Percentiles rank a stretch among this genome's conserved stretches.
These are phyloP conservation scores for Enteromius radiatus DNA, from an alignment of 2,797 vertebrate genomes.

Conservation along the genomic window DNA sequence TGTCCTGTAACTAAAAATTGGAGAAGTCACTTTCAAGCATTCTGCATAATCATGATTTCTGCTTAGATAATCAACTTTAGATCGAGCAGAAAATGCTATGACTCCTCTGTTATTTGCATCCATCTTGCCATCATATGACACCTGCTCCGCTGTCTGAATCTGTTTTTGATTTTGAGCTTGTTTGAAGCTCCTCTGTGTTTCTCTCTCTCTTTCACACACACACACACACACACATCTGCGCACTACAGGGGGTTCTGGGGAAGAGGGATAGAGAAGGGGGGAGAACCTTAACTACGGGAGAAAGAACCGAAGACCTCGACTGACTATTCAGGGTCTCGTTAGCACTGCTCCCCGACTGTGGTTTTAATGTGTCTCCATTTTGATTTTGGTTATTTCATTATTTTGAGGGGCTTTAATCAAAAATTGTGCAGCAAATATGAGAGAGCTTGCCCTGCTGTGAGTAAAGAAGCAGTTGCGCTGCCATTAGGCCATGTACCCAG, in stretches of 20 bases:
- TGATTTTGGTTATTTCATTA: constrained; percentile 29
- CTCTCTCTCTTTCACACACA: neutral
- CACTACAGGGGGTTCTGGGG: constrained; percentile 15
- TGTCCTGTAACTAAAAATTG: neutral
- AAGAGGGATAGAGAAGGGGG: neutral
- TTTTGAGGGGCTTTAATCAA: constrained; percentile 50
- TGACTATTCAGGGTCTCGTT: constrained; percentile 50
- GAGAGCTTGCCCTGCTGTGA: constrained; percentile 38
- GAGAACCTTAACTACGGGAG: constrained; percentile 1
- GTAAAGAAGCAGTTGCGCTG: neutral
- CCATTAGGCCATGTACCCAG: neutral
- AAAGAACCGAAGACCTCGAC: constrained; percentile 13
- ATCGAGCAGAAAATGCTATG: neutral
- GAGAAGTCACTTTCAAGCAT: neutral
- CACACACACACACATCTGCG: constrained; percentile 10
- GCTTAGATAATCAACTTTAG: neutral
- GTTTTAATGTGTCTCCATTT: constrained; percentile 45
- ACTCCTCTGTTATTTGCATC: constrained; percentile 15
- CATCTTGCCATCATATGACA: constrained; percentile 19
- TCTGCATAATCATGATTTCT: neutral
- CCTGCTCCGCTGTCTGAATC: constrained; percentile 33
- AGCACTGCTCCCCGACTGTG: constrained; percentile 50
- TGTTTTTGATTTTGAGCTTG: constrained; percentile 21
- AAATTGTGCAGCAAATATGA: constrained; percentile 33
- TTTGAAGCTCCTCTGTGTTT: constrained; percentile 22